Evolutionary conservation across 2,113 vertebrate genomes (phyloP).

Genomic region (Dasyurus viverrinus): DNA sequence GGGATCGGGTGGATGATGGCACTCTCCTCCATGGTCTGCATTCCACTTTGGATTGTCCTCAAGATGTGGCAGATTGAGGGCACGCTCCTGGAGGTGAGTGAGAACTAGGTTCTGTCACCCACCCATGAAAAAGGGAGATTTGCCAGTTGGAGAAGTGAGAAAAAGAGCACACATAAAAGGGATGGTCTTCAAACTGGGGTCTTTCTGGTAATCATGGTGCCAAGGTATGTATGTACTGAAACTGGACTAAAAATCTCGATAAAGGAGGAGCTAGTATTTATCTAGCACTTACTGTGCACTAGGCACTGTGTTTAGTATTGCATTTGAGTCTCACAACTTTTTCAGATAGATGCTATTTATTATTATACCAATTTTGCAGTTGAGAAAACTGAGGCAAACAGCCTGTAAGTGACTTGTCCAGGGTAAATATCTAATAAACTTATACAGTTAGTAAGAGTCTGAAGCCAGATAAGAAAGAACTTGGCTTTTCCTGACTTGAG

Average conservation of each 20-base stretch:
- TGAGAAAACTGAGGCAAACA: background rate
- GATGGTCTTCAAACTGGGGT: background rate
- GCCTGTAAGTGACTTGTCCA: background rate
- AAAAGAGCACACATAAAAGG: fast-evolving
- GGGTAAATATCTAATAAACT: background rate
- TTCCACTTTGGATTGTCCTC: conserved; percentile 92
- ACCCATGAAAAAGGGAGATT: fast-evolving
- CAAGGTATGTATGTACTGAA: background rate
- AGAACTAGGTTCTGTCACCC: background rate
- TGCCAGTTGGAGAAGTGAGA: fast-evolving
- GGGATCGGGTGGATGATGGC: conserved; percentile 99
- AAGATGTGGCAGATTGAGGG: conserved; percentile 95
- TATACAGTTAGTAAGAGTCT: background rate
- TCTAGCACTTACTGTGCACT: background rate
- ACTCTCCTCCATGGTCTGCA: conserved; percentile 97
- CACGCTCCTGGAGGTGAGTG: conserved; percentile 92
- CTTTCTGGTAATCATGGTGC: background rate
- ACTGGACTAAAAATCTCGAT: background rate
- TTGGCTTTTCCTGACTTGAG: background rate
- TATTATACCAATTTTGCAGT: background rate
- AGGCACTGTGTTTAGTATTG: background rate
- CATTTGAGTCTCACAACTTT: background rate
- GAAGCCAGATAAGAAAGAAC: background rate
- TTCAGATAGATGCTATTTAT: background rate
- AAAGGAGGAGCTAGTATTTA: background rate